Base-by-base conservation (phyloP, 2,888 invertebrate genomes). In the Boloria selene region DNA sequence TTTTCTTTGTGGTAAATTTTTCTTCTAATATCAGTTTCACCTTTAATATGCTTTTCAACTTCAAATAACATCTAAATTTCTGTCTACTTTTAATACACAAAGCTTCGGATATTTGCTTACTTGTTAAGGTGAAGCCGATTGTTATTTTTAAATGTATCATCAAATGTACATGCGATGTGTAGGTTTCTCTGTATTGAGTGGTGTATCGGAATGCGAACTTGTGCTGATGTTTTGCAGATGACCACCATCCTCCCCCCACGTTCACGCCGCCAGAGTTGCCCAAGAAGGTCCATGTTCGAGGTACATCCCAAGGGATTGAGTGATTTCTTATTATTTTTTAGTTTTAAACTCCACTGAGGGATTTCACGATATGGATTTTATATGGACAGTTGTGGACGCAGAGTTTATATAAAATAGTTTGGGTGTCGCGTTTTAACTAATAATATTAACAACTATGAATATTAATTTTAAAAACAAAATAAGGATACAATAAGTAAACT, bases 251-350 rank as follows among this genome's bases (percentile, higher is more conserved):
- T 95, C 97, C 97, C 94, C 97, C 98, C 94, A 97, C 98, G 94
- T 98, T 97, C 95, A 98, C 98, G 94, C 98, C 98, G 95, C 98
- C 98, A 95, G 98, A 98, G 96, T 97, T 98, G 95, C 98, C 98
- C 95, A 98, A 98, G 96, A 96, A 97, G 96, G 97, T 97, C 95
- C 97, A 97, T 96, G 96, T 97, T 93, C 95, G 97, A 97, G 97
- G 97, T 97, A 94, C 93, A 90, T 87, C 87, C 89, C 85, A 85
- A 82, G 84, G 81, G 83, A 85, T 87, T 87, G 88, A 88, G 90
- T 85, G 86, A 77, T 88, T 88, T 80, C 56, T 79, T 73, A 59
- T 59, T 59, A 59, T 31, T 59, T 59, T 59, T 49, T 38, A 59
- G 50, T 50, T 26, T 59, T 59, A 49, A 59, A 49, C 59, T 10